A percentile compares a stretch with the other conserved stretches of the same genome.
phyloP scores from a whole-genome alignment of 2,797 vertebrate genomes.

The Mionectes olivaceus region DNA sequence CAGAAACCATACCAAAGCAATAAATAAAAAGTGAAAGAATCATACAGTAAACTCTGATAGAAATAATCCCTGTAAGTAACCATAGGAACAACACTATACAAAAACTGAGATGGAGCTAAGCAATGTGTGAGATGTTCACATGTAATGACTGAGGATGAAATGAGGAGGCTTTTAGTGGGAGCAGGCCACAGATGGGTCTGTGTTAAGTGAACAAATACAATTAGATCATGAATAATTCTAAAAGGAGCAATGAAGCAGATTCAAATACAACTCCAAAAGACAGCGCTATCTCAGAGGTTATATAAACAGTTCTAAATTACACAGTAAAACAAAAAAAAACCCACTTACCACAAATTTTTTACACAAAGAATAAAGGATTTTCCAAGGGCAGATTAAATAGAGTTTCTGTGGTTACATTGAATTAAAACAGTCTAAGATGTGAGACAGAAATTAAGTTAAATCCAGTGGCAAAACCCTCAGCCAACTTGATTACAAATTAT shows the following conservation, averaged over 20 bases:
- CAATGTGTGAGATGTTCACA: not conserved
- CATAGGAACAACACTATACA: slow-evolving; percentile 15
- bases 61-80: slow-evolving; percentile 43
- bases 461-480: not conserved
- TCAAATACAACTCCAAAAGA: slow-evolving; percentile 42
- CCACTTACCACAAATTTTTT: not conserved
- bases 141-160: slow-evolving; percentile 49
- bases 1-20: not conserved
- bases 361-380: not conserved
- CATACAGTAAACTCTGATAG: not conserved
- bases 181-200: slow-evolving; percentile 45
- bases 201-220: slow-evolving; percentile 68
- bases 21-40: slow-evolving; percentile 12
- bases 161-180: slow-evolving; percentile 47
- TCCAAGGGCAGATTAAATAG: not conserved
- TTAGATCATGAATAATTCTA: slow-evolving; percentile 61
- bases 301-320: slow-evolving; percentile 18
- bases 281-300: not conserved
- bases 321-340: not conserved
- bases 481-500: not conserved
- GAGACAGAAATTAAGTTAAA: slow-evolving; percentile 1
- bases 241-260: slow-evolving; percentile 52
- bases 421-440: not conserved
- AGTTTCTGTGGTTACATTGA: not conserved
- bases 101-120: slow-evolving; percentile 26